phyloP scores from a whole-genome alignment of 2,113 vertebrate species.

The Gallinago paraguaiae region DNA sequence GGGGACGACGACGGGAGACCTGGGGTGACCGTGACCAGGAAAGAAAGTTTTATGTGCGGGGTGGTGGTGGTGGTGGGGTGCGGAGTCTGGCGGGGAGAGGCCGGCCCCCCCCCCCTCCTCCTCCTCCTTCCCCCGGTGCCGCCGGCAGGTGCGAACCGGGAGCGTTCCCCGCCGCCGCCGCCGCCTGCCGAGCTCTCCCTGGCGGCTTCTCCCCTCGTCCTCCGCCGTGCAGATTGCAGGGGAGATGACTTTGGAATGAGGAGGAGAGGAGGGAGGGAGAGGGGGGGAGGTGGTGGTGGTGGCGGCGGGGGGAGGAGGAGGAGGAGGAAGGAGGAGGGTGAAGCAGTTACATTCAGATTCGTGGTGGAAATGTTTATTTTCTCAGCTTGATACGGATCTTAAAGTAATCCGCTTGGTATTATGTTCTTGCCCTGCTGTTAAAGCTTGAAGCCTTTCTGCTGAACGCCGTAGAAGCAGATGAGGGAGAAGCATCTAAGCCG shows the following conservation, averaged over 20 bases:
- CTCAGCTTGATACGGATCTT: constrained; percentile 23
- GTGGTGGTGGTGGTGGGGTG: no score
- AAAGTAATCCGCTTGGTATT: constrained; percentile 57
- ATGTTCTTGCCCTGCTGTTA: constrained; percentile 49
- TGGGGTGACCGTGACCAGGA: neutral
- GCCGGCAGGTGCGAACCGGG: neutral
- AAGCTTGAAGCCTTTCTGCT: constrained; percentile 42
- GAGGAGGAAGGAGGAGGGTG: neutral
- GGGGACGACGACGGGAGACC: no score
- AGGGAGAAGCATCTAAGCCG: neutral
- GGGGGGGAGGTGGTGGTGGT: neutral
- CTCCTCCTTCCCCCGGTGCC: neutral
- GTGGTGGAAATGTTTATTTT: constrained; percentile 54
- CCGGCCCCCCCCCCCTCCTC: no score
- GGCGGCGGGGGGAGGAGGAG: neutral
- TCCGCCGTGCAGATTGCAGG: neutral
- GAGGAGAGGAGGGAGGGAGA: neutral
- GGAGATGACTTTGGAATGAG: constrained; percentile 11
- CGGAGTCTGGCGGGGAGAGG: neutral
- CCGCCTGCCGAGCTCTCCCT: neutral
- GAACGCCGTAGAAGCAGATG: neutral
- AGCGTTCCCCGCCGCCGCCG: neutral
- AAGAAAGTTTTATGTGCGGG: neutral
- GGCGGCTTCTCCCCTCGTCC: constrained; percentile 27
- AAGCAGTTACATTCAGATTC: neutral